phyloP scores from a whole-genome alignment of 1,140 invertebrate species.

The Macrobrachium nipponense region DNA sequence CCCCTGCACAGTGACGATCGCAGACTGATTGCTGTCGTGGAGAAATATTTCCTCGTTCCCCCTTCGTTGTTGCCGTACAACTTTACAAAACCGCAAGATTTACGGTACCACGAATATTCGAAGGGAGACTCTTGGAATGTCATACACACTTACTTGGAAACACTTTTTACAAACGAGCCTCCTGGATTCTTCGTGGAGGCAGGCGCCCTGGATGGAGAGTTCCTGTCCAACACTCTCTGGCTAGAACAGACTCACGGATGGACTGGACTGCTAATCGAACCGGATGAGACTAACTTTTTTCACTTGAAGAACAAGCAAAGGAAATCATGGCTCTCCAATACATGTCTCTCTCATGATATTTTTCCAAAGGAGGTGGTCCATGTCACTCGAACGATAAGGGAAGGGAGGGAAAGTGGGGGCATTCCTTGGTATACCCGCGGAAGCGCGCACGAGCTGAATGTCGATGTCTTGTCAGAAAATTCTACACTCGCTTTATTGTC shows the following conservation, averaged over 20 bases:
- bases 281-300: constrained; percentile 72
- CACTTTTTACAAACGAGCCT: constrained; percentile 1
- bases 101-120: too few relatives aligned
- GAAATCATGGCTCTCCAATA: constrained; percentile 61
- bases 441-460: constrained; percentile 6
- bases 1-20: too few relatives aligned
- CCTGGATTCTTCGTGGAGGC: constrained; percentile 75
- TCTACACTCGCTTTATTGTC: background rate
- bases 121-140: constrained; percentile 17
- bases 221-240: constrained; percentile 76
- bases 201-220: constrained; percentile 73
- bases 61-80: too few relatives aligned
- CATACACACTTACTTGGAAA: background rate
- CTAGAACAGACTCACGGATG: constrained; percentile 77
- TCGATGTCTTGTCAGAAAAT: background rate
- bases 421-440: constrained; percentile 30
- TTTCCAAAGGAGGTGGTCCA: constrained; percentile 64
- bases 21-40: too few relatives aligned
- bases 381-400: background rate
- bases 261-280: constrained; percentile 78
- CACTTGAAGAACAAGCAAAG: constrained; percentile 61
- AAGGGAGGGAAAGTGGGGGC: background rate
- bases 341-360: constrained; percentile 74
- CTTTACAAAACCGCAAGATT: too few relatives aligned
- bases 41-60: too few relatives aligned